Evolutionary conservation across 1,140 invertebrate species (phyloP), one percentile per base, ranked within the genome.

Genomic region (Condylostylus longicornis): DNA sequence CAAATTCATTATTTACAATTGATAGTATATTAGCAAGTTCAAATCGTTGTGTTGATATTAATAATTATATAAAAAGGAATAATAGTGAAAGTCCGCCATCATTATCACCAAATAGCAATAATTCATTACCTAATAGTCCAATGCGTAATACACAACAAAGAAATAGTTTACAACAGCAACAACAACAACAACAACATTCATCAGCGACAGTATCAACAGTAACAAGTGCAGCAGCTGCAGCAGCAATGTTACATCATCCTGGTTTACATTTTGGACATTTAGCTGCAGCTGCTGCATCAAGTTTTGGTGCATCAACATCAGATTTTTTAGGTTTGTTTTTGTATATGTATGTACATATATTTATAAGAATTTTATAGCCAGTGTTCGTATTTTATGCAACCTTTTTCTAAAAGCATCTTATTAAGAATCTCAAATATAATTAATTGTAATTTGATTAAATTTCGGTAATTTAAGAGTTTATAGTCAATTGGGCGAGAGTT

Each of bases 1-100:
- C 73, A 2, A 66, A 75, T 31, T 80, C 77, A 20, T 63, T 79
- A 21, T 83, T 83, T 52, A 83, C 79, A 42, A 84, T 83, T 45
- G 80, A 84, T 58, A 82, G 78, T 59, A 82, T 83, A 38, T 59
- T 85, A 48, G 79, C 77, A n/a, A n/a, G n/a, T n/a, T n/a, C n/a
- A n/a, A n/a, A n/a, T n/a, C n/a, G n/a, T n/a, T n/a, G n/a, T n/a
- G n/a, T 3, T 42, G 52, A 14, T 13, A 18, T 28, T 21, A 12
- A 13, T 21, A 13, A 22, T 8, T 50, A 49, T 21, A 56, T 51
- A 21, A 42, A 56, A 10, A 53, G 43, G 0, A 42, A 49, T 18
- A 29, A 19, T 30, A n/a, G n/a, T n/a, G n/a, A n/a, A n/a, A n/a
- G n/a, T n/a, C n/a, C n/a, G n/a, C n/a, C n/a, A n/a, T n/a, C n/a